Conservation (phyloP, 2,797 vertebrate genomes). For the Semaprochilodus insignis region DNA sequence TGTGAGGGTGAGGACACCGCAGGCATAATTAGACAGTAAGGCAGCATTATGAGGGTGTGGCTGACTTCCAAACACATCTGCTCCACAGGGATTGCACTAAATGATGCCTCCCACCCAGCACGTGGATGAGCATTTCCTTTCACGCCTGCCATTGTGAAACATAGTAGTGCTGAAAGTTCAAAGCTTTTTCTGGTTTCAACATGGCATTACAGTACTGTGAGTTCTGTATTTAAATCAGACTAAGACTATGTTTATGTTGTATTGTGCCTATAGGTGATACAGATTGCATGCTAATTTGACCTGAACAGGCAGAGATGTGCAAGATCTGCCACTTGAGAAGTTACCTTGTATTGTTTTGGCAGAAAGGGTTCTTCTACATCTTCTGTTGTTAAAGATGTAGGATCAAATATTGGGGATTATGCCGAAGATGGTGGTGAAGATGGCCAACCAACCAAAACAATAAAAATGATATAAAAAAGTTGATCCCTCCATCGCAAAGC, state of each 20-base stretch:
- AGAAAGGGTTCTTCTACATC: not conserved
- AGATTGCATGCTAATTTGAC: no score
- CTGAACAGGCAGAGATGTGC: no score
- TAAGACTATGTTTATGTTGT: no score
- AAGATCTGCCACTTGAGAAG: not conserved
- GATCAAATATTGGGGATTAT: not conserved
- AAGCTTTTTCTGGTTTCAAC: not conserved
- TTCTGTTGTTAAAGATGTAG: not conserved
- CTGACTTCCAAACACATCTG: constrained; percentile 37
- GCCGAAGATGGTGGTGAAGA: no score
- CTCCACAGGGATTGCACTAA: constrained; percentile 44
- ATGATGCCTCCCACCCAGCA: constrained; percentile 61
- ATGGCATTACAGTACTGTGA: not conserved
- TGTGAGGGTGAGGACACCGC: not conserved
- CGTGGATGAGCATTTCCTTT: constrained; percentile 43
- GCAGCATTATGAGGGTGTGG: constrained; percentile 45
- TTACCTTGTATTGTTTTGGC: not conserved
- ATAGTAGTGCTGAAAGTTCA: not conserved
- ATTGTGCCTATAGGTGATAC: no score
- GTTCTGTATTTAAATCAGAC: not conserved
- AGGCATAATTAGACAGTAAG: constrained; percentile 54
- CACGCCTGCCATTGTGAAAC: not conserved
- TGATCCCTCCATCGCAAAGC: no score
- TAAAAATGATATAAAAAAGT: no score
- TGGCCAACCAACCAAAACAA: no score